Percentiles rank a stretch among this genome's conserved stretches.
phyloP scores from a whole-genome alignment of 2,888 invertebrate genomes.

The Acanthosepion lycidas region DNA sequence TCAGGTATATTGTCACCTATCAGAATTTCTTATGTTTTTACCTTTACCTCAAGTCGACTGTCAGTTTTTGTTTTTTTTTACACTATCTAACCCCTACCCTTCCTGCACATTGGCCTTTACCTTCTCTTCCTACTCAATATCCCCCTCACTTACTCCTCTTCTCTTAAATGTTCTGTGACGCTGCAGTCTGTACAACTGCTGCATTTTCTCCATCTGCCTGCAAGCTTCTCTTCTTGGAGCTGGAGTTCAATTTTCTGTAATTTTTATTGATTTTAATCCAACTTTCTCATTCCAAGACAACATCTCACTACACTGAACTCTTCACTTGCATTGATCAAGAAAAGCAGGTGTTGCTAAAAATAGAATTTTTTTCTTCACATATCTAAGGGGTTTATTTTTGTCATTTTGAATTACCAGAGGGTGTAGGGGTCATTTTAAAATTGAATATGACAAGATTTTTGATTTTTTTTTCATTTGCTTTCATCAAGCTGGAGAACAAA shows the following conservation, averaged over 20 bases:
- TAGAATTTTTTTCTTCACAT: conserved; percentile 10
- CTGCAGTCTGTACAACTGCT: conserved; percentile 33
- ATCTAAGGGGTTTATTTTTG: conserved; percentile 18
- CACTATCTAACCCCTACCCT: conserved; percentile 33
- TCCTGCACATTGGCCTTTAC: not conserved
- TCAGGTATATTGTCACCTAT: not conserved
- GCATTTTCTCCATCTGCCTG: conserved; percentile 44
- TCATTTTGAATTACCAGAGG: not conserved
- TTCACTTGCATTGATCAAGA: conserved; percentile 18
- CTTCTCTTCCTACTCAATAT: not conserved
- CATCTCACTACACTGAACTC: conserved; percentile 36
- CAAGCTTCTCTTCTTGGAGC: conserved; percentile 36
- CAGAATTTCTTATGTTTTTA: not conserved
- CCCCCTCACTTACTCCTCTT: not conserved
- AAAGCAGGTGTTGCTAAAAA: conserved; percentile 41
- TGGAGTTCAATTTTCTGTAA: conserved; percentile 39
- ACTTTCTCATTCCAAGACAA: conserved; percentile 41
- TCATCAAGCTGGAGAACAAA: not conserved
- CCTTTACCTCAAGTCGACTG: not conserved
- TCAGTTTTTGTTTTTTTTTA: not conserved
- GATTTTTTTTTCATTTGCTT: not conserved
- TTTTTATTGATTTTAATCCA: conserved; percentile 46
- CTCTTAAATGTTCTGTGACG: conserved; percentile 3
- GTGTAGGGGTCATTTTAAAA: not conserved
- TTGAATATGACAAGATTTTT: not conserved